A percentile compares a stretch with the other conserved stretches of the same genome.
phyloP scores from a whole-genome alignment of 2,888 invertebrate genomes.

The Liopterus haemorrhoidalis region DNA sequence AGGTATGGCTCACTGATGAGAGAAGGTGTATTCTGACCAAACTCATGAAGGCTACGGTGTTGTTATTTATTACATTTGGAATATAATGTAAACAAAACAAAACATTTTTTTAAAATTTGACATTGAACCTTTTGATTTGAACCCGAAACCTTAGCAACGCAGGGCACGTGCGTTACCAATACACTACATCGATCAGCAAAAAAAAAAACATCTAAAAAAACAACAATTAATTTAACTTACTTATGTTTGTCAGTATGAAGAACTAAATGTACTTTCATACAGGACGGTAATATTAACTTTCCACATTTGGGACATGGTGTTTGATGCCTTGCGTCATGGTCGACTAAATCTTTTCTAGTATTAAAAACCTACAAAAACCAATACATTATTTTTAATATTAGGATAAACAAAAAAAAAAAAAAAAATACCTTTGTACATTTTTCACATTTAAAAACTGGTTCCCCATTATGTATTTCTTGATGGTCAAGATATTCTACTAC shows the following conservation, averaged over 20 bases:
- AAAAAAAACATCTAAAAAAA: too few species aligned
- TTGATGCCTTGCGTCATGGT: conserved; percentile 36
- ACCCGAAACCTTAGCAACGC: too few species aligned
- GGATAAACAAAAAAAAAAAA: too few species aligned
- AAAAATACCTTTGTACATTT: conserved; percentile 32
- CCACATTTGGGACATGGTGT: conserved; percentile 36
- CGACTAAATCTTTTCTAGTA: conserved; percentile 32
- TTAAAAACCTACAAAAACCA: conserved; percentile 32
- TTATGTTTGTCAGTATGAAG: conserved; percentile 35
- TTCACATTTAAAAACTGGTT: conserved; percentile 37
- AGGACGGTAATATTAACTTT: conserved; percentile 35
- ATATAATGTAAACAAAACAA: too few species aligned
- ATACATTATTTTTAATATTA: background rate
- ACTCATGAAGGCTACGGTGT: too few species aligned
- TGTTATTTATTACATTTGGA: too few species aligned
- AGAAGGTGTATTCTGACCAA: too few species aligned
- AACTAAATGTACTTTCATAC: conserved; percentile 37
- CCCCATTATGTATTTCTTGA: conserved; percentile 35
- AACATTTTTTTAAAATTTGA: too few species aligned
- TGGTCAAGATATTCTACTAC: conserved; percentile 37
- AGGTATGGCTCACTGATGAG: too few species aligned
- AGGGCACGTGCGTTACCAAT: too few species aligned
- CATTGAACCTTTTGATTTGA: background rate
- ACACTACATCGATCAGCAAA: too few species aligned
- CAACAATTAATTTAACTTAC: conserved; percentile 29